Evolutionary conservation across 37 sponge, comb jelly and placozoan genomes (phyloP).

Genomic region (Eunapius fragilis): DNA sequence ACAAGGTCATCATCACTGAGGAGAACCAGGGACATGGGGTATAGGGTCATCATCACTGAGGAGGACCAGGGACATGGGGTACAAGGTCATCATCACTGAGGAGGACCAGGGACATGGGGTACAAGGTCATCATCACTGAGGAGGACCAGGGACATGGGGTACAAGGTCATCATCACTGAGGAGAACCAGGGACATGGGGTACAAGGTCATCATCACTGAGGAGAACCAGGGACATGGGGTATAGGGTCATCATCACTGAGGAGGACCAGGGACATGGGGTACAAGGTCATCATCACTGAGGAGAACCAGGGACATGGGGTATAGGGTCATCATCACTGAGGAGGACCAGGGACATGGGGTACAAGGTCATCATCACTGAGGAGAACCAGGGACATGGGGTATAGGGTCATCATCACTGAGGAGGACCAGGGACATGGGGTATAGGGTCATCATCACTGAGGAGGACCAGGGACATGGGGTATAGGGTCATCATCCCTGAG

Average conservation of each 20-base stretch:
- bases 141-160: not conserved
- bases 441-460: conserved; percentile 72
- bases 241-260: conserved; percentile 72
- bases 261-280: not conserved
- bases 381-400: not conserved
- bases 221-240: not conserved
- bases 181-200: not conserved
- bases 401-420: conserved; percentile 72
- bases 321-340: conserved; percentile 72
- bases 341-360: not conserved
- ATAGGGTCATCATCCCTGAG: conserved; percentile 72
- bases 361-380: conserved; percentile 73
- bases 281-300: conserved; percentile 73
- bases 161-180: conserved; percentile 73
- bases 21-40: not conserved
- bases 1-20: conserved; percentile 73
- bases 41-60: conserved; percentile 72
- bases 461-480: not conserved
- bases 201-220: conserved; percentile 73
- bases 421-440: not conserved
- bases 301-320: not conserved
- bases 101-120: not conserved
- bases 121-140: conserved; percentile 73
- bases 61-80: not conserved
- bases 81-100: conserved; percentile 73